Evolutionary conservation across 2,113 vertebrate genomes (phyloP).

Genomic region (Tychaedon coryphoeus): DNA sequence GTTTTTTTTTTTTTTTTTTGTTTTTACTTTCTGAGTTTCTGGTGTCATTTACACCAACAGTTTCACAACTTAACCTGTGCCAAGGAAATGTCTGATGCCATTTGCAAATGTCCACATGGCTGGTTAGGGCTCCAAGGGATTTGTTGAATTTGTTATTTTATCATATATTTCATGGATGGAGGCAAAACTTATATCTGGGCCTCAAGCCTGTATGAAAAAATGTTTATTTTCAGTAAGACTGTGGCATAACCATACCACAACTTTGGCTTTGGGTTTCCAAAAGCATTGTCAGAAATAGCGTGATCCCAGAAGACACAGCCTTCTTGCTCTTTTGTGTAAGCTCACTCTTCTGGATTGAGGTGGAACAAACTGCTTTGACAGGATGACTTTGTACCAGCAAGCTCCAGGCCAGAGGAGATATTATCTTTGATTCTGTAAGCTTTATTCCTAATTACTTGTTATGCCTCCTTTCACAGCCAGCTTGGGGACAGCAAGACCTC

Average conservation of each 20-base stretch:
- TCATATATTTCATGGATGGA: background rate
- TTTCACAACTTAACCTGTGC: background rate
- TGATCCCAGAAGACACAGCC: background rate
- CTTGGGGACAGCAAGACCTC: background rate
- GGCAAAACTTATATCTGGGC: background rate
- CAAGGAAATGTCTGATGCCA: background rate
- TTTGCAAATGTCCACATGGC: background rate
- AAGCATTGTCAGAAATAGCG: background rate
- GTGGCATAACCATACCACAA: background rate
- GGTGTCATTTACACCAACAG: background rate
- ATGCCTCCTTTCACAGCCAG: background rate
- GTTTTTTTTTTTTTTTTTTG: no score
- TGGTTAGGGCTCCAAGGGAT: background rate
- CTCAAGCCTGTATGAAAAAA: background rate
- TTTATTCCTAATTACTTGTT: background rate
- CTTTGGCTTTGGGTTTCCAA: background rate
- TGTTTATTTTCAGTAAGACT: background rate
- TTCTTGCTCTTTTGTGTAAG: background rate
- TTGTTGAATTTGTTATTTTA: background rate
- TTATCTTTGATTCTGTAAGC: background rate
- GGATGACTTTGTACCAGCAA: background rate
- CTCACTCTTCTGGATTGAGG: background rate
- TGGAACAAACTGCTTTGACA: background rate
- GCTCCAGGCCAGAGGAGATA: background rate
- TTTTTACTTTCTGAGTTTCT: background rate